Base-by-base conservation (phyloP, 2,888 invertebrate species). In the Biston betularia region DNA sequence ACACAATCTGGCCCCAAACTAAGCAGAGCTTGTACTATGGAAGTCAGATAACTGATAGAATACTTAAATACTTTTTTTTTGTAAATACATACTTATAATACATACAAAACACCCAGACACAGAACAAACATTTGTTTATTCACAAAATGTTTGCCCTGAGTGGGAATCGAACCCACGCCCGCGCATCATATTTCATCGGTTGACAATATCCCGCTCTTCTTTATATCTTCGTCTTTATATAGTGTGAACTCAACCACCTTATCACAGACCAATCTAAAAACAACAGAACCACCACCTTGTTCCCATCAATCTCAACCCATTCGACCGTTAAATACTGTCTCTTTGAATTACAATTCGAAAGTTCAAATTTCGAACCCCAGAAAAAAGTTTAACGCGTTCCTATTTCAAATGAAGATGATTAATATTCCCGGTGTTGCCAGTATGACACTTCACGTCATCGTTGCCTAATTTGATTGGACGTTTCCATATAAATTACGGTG, bases 381-480 rank as follows among this genome's bases (percentile, higher is more conserved):
- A 61, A 71, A 48, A 70, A 72, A 70, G 68, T 69, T 73, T 65
- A 67, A 72, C 72, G 70, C 60, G 68, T 79, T 77, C 76, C 72
- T 76, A 69, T 78, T 79, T 75, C 75, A 76, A 75, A 79, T 74
- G 75, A 75, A 78, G 78, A 83, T 90, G 90, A 92, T 91, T 89
- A 89, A 89, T 89, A 88, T 86, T 83, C 83, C 79, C 78, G 73
- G 59, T 58, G 68, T 64, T 60, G 61, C 60, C 60, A 57, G 68
- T 60, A 64, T 66, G 72, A 71, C 81, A 91, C 86, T 86, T 83
- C 83, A 86, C 84, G 89, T 91, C 89, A 90, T 75, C 87, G 82
- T 75, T 79, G 80, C 79, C 78, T 90, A 90, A 93, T 89, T 84
- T 84, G 90, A 92, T 92, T 93, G 92, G 92, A 92, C 92, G 88